phyloP scores from a whole-genome alignment of 2,113 vertebrate genomes.

The Protobothrops mucrosquamatus region DNA sequence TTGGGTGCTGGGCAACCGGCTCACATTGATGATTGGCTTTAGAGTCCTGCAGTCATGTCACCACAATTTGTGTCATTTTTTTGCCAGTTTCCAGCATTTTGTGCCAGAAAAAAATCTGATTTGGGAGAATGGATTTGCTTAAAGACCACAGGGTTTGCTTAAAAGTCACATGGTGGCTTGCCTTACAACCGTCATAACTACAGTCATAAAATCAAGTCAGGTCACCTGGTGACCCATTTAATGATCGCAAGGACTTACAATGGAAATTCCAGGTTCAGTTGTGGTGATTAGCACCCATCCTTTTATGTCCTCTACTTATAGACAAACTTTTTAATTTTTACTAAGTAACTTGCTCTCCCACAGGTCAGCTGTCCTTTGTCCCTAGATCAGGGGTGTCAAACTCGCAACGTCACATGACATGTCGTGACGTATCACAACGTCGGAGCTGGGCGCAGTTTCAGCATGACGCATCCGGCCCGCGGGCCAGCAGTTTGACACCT shows the following conservation, averaged over 20 bases:
- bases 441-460: no score
- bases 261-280: background rate
- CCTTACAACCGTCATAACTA: background rate
- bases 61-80: background rate
- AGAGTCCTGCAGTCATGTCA: background rate
- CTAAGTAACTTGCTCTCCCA: background rate
- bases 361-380: background rate
- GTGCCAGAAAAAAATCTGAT: background rate
- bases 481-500: no score
- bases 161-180: background rate
- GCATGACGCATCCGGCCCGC: no score
- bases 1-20: background rate
- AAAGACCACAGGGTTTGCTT: background rate
- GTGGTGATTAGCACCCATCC: background rate
- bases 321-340: background rate
- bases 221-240: background rate
- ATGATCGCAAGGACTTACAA: background rate
- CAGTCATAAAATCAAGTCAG: background rate
- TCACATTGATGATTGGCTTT: background rate
- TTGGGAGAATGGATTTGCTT: background rate
- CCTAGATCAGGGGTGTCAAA: background rate
- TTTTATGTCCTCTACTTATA: background rate
- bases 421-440: no score
- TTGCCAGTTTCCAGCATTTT: background rate
- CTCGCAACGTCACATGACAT: no score